These are phyloP conservation scores for Hypena proboscidalis DNA, from an alignment of 2,888 invertebrate genomes.

Conservation along the genomic window DNA sequence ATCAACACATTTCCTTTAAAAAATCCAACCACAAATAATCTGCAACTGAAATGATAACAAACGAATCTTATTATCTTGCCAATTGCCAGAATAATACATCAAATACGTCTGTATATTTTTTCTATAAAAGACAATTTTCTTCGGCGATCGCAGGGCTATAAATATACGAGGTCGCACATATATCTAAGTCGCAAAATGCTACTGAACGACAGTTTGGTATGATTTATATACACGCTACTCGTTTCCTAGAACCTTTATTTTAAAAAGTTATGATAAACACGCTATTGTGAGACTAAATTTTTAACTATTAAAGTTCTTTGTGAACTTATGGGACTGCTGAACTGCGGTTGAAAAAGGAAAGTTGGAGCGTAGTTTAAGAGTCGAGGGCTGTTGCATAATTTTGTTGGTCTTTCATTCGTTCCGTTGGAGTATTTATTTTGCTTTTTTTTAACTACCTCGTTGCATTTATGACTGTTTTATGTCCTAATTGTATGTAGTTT, in stretches of 20 bases:
- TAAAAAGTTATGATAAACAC: conserved; percentile 15
- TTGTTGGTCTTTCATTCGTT: conserved; percentile 7
- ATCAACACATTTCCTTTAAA: no score
- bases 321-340: no score
- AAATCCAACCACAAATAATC: no score
- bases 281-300: conserved; percentile 7
- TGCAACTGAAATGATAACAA: no score
- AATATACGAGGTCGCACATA: conserved; percentile 60
- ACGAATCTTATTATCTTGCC: not conserved
- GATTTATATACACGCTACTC: conserved; percentile 61
- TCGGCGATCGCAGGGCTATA: conserved; percentile 56
- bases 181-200: conserved; percentile 63
- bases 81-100: conserved; percentile 10
- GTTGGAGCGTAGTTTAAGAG: conserved; percentile 4
- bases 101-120: conserved; percentile 3
- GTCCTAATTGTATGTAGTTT: no score
- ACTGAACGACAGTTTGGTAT: conserved; percentile 61
- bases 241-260: conserved; percentile 26
- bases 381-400: conserved; percentile 5
- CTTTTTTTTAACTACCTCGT: no score
- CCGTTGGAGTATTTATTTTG: not conserved
- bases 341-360: conserved; percentile 1
- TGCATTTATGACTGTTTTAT: no score
- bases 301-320: not conserved
- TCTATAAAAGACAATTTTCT: conserved; percentile 41